Evolutionary conservation across 2,797 vertebrate genomes (phyloP), one percentile per base, ranked within the genome.

Genomic region (Neoniphon sammara): DNA sequence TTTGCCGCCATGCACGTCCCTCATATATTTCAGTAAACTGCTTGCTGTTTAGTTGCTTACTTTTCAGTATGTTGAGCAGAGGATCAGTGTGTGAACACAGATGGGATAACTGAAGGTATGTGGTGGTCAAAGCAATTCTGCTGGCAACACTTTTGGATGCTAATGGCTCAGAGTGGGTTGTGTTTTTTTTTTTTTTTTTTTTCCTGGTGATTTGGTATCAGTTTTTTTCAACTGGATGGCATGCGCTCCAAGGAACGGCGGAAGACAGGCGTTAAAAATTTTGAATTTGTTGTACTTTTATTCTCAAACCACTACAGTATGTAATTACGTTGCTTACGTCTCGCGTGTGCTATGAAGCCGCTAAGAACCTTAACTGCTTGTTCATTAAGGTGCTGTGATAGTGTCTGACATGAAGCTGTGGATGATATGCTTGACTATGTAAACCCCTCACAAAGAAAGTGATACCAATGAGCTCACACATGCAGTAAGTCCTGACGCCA

Each of bases 271-370:
- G 4, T 73, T 47, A 71, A 78, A 79, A 74, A 69, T 46, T 5
- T 46, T 15, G 15, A 46, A 46, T 46, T 46, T 7, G 34, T 60
- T 52, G 34, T 64, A 34, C 47, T 59, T 73, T 52, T 75, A 67
- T 75, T 86, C 84, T 83, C 14, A 77, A 75, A 77, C 78, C 74
- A 75, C 58, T 52, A 54, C 46, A 68, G 34, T 66, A 75, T 83
- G 58, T 82, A 81, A 78, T 80, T 78, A 64, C 75, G 59, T 80
- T 72, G 58, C 59, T 82, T 68, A 80, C 70, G 86, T 77, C 65
- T 54, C 34, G 63, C 55, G 2, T 66, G 68, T 63, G 55, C 34
- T 62, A 42, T 66, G 65, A 78, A 66, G 68, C 65, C 65, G 62
- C 54, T 74, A 60, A 67, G 56, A 72, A 60, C 52, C 61, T 57